Evolutionary conservation across 2,888 invertebrate genomes (phyloP), one percentile per base, ranked within the genome.

Genomic region (Diaprepes abbreviatus): DNA sequence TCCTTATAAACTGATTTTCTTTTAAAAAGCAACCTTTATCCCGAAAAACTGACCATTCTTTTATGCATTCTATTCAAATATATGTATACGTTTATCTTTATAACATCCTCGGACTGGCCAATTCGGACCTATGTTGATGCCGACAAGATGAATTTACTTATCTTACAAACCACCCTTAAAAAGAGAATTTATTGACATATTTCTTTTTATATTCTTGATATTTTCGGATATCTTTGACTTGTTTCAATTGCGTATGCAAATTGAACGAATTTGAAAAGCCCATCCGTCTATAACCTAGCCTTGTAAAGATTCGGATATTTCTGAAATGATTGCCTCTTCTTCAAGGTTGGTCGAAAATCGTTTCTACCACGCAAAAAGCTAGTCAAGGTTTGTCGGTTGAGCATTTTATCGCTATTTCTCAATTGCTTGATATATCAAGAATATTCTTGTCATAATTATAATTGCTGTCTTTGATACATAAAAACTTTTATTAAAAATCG

Each of bases 161-260:
- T 43, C 21, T n/a, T 21, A n/a, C 43, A 21, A 21, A 43, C 43
- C 21, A 43, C 21, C 19, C 43, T 21, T 43, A 43, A 43, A 43
- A 43, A 3, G 43, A 21, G 43, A 43, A 43, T 43, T 21, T 43
- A 43, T 21, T 19, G n/a, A 43, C 43, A 43, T 43, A 43, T 43
- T 43, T 43, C 43, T 43, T 43, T 43, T 43, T 43, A 43, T 43
- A 43, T 43, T 21, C 21, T 43, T 19, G 43, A 43, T 43, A 43
- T 43, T 43, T 43, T 43, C 19, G 3, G 19, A 43, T 43, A 43
- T 43, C 21, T 43, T 40, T 16, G 43, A 43, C 43, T 43, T 43
- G 43, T 21, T 43, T 43, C 43, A 43, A 43, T 43, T 21, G 43
- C 21, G 14, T 43, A 43, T 43, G 43, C 43, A 43, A 43, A 43